A percentile compares a stretch with the other conserved stretches of the same genome.
phyloP scores from a whole-genome alignment of 2,888 invertebrate species.

The Polyommatus icarus region DNA sequence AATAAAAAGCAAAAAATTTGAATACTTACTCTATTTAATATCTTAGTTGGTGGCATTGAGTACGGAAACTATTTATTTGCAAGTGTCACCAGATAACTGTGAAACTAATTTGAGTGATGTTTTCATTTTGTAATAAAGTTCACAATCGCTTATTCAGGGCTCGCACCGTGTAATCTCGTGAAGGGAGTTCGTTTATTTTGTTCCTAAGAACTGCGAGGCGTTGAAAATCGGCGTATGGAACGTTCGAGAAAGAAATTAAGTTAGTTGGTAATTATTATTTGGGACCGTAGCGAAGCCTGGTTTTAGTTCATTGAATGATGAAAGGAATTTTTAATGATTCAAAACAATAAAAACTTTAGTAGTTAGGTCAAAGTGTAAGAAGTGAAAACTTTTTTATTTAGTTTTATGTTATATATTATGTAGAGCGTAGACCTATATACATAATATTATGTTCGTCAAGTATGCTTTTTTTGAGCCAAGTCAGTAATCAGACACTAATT shows the following conservation, averaged over 20 bases:
- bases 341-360: too few species aligned
- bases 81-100: slow-evolving; percentile 23
- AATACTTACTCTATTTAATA: not conserved
- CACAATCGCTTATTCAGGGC: not conserved
- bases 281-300: not conserved
- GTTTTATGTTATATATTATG: too few species aligned
- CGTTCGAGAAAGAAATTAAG: slow-evolving; percentile 4
- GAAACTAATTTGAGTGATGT: slow-evolving; percentile 30
- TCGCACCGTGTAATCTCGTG: slow-evolving; percentile 18
- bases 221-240: slow-evolving; percentile 22
- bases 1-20: too few species aligned
- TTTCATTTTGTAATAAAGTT: slow-evolving; percentile 1
- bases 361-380: too few species aligned
- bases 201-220: slow-evolving; percentile 26
- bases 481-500: too few species aligned
- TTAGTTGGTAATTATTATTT: slow-evolving; percentile 26
- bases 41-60: slow-evolving; percentile 1
- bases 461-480: too few species aligned
- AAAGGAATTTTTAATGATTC: not conserved
- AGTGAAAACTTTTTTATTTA: too few species aligned
- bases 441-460: too few species aligned
- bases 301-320: not conserved
- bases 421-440: too few species aligned
- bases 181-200: slow-evolving; percentile 26
- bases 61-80: slow-evolving; percentile 16